Evolutionary conservation across 2,888 invertebrate genomes (phyloP), one percentile per base, ranked within the genome.

Genomic region (Dione juno): DNA sequence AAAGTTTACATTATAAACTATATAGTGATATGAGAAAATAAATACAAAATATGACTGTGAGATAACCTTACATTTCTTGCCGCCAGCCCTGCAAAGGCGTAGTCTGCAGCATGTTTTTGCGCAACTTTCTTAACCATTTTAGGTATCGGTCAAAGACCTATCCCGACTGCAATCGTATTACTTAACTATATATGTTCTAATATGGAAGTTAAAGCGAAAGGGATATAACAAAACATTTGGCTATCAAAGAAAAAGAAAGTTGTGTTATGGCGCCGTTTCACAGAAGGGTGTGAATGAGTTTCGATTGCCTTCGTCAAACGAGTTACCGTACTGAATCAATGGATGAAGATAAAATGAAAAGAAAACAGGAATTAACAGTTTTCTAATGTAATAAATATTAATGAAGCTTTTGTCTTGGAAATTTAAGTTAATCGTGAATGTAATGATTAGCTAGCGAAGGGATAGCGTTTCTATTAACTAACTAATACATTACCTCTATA

Each of bases 71-170:
- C 5, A 37, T 0, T 5, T 1, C 0, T 14, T 19, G 37, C 13
- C 50, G 48, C 14, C 50, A 70, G 54, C 70, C 73, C 73, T 73
- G 70, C 54, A 68, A 48, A 57, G 80, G 79, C 81, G 82, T 80
- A 76, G 81, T 74, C 77, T 74, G 71, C 69, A 74, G 79, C 80
- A 74, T 77, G 80, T 79, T 79, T 78, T 79, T 77, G 77, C 73
- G 74, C 82, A 80, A 87, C 91, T 92, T 92, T 92, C 92, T 82
- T 90, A 80, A 75, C 90, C 88, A 83, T 89, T 87, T 88, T 85
- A 84, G 88, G 90, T 75, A 77, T 75, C 83, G 84, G 81, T 79
- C 83, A 83, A 81, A 82, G 82, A 81, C 82, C 82, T 82, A 80
- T 77, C 73, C 72, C 58, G 59, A 68, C 66, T 48, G 72, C 73